These are phyloP conservation scores for Euglossa dilemma DNA, from an alignment of 1,140 invertebrate species.

Conservation along the genomic window DNA sequence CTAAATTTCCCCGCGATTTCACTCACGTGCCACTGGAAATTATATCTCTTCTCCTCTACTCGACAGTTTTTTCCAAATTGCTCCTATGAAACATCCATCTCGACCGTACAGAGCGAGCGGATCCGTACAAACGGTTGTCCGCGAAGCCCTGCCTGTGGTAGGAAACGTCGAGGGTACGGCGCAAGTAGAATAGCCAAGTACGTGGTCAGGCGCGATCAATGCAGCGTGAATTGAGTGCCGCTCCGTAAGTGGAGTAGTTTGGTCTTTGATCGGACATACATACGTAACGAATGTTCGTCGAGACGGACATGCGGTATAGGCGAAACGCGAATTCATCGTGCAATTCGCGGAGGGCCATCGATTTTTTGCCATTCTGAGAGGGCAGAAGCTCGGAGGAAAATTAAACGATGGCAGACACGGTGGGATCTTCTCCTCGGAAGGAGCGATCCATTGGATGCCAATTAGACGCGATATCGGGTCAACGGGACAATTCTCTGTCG, in stretches of 20 bases:
- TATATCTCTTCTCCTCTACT: no score
- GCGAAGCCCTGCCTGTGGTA: no score
- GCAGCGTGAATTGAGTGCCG: not conserved
- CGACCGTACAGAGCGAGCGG: no score
- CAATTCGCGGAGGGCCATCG: not conserved
- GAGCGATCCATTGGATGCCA: conserved; percentile 58
- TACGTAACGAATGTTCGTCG: no score
- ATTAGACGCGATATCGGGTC: conserved; percentile 61
- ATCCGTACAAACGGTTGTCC: no score
- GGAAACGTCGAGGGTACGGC: no score
- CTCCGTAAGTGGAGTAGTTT: not conserved
- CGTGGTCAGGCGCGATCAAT: not conserved
- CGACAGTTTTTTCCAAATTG: no score
- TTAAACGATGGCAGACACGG: conserved; percentile 33
- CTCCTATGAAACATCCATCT: no score
- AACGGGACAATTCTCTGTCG: conserved; percentile 53
- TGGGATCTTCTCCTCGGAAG: conserved; percentile 4
- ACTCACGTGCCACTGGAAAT: not conserved
- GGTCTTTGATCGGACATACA: not conserved
- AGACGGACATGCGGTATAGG: no score
- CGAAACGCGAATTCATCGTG: no score
- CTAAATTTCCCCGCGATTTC: not conserved
- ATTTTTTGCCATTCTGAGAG: conserved; percentile 1
- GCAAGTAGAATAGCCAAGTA: not conserved
- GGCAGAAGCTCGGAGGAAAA: conserved; percentile 18